Evolutionary conservation across 2,888 invertebrate species (phyloP).

Genomic region (Phragmatobia fuliginosa): DNA sequence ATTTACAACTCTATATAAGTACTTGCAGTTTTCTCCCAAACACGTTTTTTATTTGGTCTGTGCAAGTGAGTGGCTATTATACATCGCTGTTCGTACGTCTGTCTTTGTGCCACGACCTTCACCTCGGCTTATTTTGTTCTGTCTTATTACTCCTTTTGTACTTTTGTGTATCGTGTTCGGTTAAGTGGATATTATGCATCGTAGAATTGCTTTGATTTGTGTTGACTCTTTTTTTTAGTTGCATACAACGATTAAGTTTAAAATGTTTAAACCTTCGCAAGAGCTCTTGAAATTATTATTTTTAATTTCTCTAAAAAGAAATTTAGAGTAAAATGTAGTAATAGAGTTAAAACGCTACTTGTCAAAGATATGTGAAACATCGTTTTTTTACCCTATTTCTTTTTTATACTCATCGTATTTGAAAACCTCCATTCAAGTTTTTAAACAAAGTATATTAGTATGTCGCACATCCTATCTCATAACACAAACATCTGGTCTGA

Average conservation of each 20-base stretch:
- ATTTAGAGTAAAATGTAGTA: too few species aligned
- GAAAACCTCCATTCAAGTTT: too few species aligned
- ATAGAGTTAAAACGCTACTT: too few species aligned
- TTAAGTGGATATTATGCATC: constrained; percentile 4
- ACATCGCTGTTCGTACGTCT: constrained; percentile 53
- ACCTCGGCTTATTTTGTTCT: constrained; percentile 62
- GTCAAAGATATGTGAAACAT: too few species aligned
- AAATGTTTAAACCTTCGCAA: not conserved
- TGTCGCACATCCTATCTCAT: too few species aligned
- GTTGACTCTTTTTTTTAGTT: not conserved
- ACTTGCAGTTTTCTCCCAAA: constrained; percentile 56
- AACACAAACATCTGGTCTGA: too few species aligned
- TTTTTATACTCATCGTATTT: too few species aligned
- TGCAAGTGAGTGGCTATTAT: constrained; percentile 78
- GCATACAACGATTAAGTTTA: not conserved
- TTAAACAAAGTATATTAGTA: too few species aligned
- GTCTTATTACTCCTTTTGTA: constrained; percentile 38
- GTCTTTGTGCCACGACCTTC: constrained; percentile 72
- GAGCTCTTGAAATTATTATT: not conserved
- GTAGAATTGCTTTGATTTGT: constrained; percentile 3
- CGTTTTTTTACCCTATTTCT: too few species aligned
- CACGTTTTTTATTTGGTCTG: constrained; percentile 67
- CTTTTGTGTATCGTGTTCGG: constrained; percentile 5
- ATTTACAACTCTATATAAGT: constrained; percentile 60
- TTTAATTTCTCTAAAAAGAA: not conserved